Base-by-base conservation (phyloP, 2,797 vertebrate species). In the Sphenopsis melanotis region DNA sequence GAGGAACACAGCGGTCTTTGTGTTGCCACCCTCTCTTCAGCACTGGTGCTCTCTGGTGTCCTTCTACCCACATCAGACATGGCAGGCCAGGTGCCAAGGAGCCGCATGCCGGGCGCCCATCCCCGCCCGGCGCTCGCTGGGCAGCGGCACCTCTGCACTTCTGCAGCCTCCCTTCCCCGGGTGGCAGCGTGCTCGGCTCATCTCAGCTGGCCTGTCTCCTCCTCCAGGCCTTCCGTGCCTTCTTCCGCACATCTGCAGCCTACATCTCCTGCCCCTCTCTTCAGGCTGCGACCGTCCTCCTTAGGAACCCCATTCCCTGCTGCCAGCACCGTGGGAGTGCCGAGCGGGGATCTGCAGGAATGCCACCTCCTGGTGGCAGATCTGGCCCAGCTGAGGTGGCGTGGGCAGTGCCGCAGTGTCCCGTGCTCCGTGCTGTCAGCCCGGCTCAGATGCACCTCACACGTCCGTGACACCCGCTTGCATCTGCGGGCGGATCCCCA, bases 1-100 rank as follows among this genome's bases (percentile, higher is more conserved):
- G 63, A 50, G 72, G 63, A 96, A 97, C 96, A 97, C 81, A 95
- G 94, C 3, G 0, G 70, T 75, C 94, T 94, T 97, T 97, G 96
- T 97, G 72, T 69, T 74, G 74, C 77, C 94, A 78, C 81, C 83
- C 90, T 95, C 87, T 94, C 85, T 74, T 80, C 78, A 61, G 87
- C 75, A 9, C 93, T 94, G 92, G 83, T 82, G 82, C 76, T 91
- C 49, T 94, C 94, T 93, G 87, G 83, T 93, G 90, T 91, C 88
- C 93, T 85, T 93, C 95, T 89, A 72, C 90, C 95, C 91, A 83
- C 96, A 97, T 50, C 72, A 79, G 77, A 50, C 65, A 65, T 9
- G 78, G 86, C 83, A 90, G 94, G 94, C 95, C 74, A 95, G 91
- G 84, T 93, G 91, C 95, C 95, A 96, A 91, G 44, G 79, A 81